These are phyloP conservation scores for Acropternis orthonyx DNA, from an alignment of 2,797 vertebrate species.

Conservation along the genomic window DNA sequence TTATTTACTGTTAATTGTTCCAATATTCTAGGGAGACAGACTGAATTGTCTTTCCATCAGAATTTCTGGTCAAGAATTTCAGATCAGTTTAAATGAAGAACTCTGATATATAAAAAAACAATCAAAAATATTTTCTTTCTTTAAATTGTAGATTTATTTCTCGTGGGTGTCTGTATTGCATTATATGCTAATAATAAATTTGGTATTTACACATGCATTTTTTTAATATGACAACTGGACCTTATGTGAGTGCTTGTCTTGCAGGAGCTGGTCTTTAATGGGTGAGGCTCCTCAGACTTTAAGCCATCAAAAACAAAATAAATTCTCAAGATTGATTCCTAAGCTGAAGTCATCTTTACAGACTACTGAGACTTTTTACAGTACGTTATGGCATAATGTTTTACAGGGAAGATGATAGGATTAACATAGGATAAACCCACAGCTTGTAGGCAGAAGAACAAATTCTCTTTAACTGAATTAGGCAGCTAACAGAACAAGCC, in stretches of 20 bases:
- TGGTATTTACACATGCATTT: rapidly evolving
- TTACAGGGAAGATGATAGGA: not conserved
- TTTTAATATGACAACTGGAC: not conserved
- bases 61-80: not conserved
- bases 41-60: not conserved
- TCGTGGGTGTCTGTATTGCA: not conserved
- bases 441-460: not conserved
- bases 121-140: not conserved
- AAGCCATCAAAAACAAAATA: not conserved
- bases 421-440: not conserved
- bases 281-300: not conserved
- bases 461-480: not conserved
- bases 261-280: not conserved
- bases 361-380: not conserved
- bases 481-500: not conserved
- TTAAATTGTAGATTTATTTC: not conserved
- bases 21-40: not conserved
- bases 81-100: not conserved
- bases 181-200: not conserved
- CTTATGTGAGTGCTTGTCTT: not conserved
- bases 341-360: not conserved
- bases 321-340: not conserved
- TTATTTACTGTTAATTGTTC: not conserved
- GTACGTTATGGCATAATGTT: not conserved
- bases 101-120: not conserved